Evolutionary conservation across 2,113 vertebrate genomes (phyloP).

Genomic region (Echinops telfairi): DNA sequence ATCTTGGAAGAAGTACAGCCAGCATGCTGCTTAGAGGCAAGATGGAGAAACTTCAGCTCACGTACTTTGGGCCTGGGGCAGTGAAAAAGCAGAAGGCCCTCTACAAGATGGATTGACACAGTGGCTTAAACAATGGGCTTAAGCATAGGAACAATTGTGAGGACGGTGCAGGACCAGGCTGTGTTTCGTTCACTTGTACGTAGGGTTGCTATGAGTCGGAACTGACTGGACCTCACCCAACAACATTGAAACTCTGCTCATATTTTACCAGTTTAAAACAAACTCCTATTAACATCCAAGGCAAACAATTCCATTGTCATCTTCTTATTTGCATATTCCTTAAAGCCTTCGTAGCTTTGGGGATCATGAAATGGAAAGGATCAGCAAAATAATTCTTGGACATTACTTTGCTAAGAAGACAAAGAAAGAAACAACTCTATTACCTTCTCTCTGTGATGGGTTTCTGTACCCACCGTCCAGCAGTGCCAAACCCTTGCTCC

Average conservation of each 20-base stretch:
- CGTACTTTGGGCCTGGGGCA: too few species aligned
- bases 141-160: too few species aligned
- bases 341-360: not conserved
- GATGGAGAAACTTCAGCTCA: too few species aligned
- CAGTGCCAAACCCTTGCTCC: not conserved
- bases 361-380: not conserved
- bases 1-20: too few species aligned
- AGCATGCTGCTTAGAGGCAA: too few species aligned
- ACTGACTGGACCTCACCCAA: too few species aligned
- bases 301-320: not conserved
- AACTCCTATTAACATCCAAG: not conserved
- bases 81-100: too few species aligned
- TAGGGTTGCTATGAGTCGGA: too few species aligned
- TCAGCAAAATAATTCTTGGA: not conserved
- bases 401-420: not conserved
- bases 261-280: not conserved
- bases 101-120: too few species aligned
- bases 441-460: not conserved
- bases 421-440: not conserved
- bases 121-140: too few species aligned
- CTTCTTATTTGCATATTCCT: not conserved
- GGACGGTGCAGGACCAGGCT: too few species aligned
- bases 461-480: not conserved
- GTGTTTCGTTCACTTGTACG: too few species aligned
- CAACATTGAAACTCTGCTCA: not conserved